These are phyloP conservation scores for Hymenopus coronatus DNA, from an alignment of 2,888 invertebrate genomes.

Conservation along the genomic window DNA sequence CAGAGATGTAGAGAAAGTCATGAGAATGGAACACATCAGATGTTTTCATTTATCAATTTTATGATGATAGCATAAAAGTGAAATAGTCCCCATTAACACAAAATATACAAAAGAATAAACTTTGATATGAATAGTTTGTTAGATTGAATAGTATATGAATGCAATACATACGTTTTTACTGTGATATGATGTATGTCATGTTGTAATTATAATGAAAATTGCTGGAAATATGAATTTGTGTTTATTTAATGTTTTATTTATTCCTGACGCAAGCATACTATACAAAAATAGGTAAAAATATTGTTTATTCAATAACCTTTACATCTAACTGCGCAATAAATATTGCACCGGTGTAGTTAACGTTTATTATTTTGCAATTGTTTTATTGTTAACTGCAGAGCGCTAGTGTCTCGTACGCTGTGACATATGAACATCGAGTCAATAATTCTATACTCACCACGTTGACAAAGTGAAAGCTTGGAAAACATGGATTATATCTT, in stretches of 20 bases:
- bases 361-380: neutral
- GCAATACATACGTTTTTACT: no score
- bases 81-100: no score
- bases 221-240: no score
- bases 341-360: neutral
- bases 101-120: no score
- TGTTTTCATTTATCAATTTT: no score
- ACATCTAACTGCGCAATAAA: neutral
- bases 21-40: no score
- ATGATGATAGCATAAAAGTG: no score
- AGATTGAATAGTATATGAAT: no score
- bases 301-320: neutral
- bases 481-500: neutral
- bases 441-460: neutral
- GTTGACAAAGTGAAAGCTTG: neutral
- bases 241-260: neutral
- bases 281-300: neutral
- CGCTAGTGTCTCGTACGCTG: neutral
- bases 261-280: neutral
- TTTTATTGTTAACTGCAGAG: neutral
- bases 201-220: no score
- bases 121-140: no score
- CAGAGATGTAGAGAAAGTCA: no score
- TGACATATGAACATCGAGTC: neutral
- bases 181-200: no score